phyloP scores from a whole-genome alignment of 2,797 vertebrate species.

The Podarcis lilfordi region DNA sequence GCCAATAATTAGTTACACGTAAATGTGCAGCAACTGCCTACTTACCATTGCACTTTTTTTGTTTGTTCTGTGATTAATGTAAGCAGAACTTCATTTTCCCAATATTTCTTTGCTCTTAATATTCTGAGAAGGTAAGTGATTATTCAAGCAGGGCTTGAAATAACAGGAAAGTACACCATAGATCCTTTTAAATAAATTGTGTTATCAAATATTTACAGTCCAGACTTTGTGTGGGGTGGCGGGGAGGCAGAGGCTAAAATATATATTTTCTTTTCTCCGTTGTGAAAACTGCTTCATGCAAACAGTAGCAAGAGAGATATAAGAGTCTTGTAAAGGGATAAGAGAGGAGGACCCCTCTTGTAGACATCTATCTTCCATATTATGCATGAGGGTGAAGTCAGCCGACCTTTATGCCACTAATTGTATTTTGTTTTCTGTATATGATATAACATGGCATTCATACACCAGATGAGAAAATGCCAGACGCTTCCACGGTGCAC shows the following conservation, averaged over 20 bases:
- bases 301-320: not conserved
- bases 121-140: not conserved
- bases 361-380: constrained; percentile 25
- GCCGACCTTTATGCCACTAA: constrained; percentile 67
- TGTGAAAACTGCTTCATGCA: constrained; percentile 20
- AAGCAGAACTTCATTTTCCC: not conserved
- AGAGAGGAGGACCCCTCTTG: constrained; percentile 29
- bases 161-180: not conserved
- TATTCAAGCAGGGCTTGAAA: not conserved
- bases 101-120: not conserved
- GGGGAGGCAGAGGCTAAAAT: not conserved
- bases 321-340: constrained; percentile 15
- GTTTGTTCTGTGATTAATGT: not conserved
- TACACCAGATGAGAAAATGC: constrained; percentile 25
- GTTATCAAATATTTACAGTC: constrained; percentile 32
- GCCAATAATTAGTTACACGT: constrained; percentile 41
- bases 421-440: constrained; percentile 49
- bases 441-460: constrained; percentile 26
- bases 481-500: constrained; percentile 29
- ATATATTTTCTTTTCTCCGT: not conserved
- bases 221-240: not conserved
- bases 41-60: constrained; percentile 20
- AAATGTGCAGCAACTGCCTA: constrained; percentile 40
- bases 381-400: constrained; percentile 9
- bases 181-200: not conserved